Percentiles rank a stretch among this genome's conserved stretches.
These are phyloP conservation scores for Rutilus rutilus DNA, from an alignment of 2,113 vertebrate species.

Conservation along the genomic window DNA sequence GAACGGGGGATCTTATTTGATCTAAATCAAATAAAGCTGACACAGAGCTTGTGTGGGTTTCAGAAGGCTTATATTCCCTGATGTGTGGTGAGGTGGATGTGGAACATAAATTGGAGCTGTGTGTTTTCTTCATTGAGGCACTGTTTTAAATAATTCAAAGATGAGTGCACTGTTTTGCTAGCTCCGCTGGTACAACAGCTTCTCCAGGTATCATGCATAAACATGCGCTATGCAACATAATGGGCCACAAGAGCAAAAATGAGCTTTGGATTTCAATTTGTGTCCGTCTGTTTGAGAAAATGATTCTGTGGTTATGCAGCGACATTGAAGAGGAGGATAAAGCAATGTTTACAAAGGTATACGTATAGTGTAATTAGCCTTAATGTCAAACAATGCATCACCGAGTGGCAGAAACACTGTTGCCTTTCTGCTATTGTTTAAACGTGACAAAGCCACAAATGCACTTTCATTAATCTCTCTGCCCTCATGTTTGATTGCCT, in stretches of 20 bases:
- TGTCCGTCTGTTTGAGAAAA: neutral
- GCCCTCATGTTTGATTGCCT: conserved; percentile 39
- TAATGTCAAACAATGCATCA: conserved; percentile 45
- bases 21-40: neutral
- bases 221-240: conserved; percentile 5
- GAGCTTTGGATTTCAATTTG: conserved; percentile 38
- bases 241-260: neutral
- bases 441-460: conserved; percentile 29
- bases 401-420: neutral
- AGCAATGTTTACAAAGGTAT: conserved; percentile 37
- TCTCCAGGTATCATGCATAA: neutral
- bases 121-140: conserved; percentile 27
- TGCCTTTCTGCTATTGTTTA: conserved; percentile 4
- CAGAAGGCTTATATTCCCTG: neutral
- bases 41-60: neutral
- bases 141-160: conserved; percentile 32
- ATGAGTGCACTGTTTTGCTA: neutral
- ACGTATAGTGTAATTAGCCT: conserved; percentile 35
- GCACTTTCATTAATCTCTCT: conserved; percentile 45
- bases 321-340: neutral
- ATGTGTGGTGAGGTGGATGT: neutral
- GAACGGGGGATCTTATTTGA: neutral
- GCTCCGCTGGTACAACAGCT: neutral
- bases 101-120: neutral
- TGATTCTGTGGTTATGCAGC: neutral